Percentiles rank a stretch among this genome's conserved stretches.
These are phyloP conservation scores for Drosophila kuntzei DNA, from an alignment of 2,888 invertebrate genomes.

Conservation along the genomic window DNA sequence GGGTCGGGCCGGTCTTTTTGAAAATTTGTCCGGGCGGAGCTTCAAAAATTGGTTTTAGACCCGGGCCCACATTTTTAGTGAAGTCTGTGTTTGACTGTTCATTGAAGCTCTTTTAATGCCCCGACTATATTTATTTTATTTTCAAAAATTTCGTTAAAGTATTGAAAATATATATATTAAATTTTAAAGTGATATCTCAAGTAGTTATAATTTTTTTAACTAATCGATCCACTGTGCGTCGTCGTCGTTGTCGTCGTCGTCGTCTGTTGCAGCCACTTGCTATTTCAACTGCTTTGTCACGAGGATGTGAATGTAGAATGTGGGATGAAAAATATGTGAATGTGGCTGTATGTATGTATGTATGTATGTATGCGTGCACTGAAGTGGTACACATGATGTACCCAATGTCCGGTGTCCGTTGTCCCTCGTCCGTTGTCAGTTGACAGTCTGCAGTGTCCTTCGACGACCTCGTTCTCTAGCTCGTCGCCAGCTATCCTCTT, in stretches of 20 bases:
- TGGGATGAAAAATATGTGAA: constrained; percentile 47
- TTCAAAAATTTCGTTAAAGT: not conserved
- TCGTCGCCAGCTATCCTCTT: constrained; percentile 9
- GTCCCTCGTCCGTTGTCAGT: constrained; percentile 47
- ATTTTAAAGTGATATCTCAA: not conserved
- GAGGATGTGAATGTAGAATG: constrained; percentile 47
- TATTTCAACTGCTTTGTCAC: constrained; percentile 71
- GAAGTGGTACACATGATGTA: constrained; percentile 72
- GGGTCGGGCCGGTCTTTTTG: no score
- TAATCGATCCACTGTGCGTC: not conserved
- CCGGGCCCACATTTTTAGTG: no score
- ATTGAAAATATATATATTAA: not conserved
- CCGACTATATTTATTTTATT: no score
- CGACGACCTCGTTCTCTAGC: constrained; percentile 63
- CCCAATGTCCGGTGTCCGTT: constrained; percentile 39
- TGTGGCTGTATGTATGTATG: constrained; percentile 46
- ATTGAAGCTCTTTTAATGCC: no score
- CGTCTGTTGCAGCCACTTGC: constrained; percentile 6
- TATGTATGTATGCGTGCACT: constrained; percentile 57
- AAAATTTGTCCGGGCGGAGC: no score
- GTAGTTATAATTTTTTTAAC: not conserved
- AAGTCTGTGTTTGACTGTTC: no score
- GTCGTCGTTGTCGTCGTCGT: constrained; percentile 6
- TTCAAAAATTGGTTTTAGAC: no score
- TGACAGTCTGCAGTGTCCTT: constrained; percentile 66